A percentile compares a stretch with the other conserved stretches of the same genome.
phyloP scores from a whole-genome alignment of 2,888 invertebrate genomes.

The Lepeophtheirus nordmannii region DNA sequence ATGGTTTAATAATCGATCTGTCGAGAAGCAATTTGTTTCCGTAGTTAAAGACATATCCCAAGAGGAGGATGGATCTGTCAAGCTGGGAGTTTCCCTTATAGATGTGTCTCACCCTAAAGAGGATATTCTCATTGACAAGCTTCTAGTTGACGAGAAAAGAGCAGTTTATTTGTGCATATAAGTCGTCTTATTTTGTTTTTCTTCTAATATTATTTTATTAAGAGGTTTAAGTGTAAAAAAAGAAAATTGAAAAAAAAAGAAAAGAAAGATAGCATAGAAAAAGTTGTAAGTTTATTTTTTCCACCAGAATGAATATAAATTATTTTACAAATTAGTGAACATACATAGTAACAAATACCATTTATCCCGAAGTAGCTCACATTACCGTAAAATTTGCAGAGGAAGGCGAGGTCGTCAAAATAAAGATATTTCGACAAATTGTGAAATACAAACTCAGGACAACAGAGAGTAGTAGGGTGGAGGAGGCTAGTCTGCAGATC shows the following conservation, averaged over 20 bases:
- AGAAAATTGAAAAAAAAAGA: neutral
- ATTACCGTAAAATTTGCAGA: neutral
- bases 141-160: slow-evolving; percentile 47
- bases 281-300: neutral
- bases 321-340: neutral
- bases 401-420: neutral
- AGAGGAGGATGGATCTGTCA: slow-evolving; percentile 47
- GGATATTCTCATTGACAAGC: slow-evolving; percentile 50
- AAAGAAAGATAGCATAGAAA: slow-evolving; percentile 2
- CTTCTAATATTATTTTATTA: neutral
- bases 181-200: slow-evolving; percentile 21
- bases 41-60: slow-evolving; percentile 46
- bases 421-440: too few relatives aligned
- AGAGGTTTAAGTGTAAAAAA: slow-evolving; percentile 4
- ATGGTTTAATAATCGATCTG: slow-evolving; percentile 53
- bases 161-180: slow-evolving; percentile 33
- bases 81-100: slow-evolving; percentile 51
- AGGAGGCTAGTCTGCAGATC: neutral
- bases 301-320: slow-evolving; percentile 4
- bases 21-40: slow-evolving; percentile 52
- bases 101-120: slow-evolving; percentile 48
- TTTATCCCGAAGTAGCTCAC: neutral
- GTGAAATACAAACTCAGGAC: neutral
- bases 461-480: neutral
- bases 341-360: too few relatives aligned